Conservation (phyloP, 2,113 vertebrate species). For the Progne subis region DNA sequence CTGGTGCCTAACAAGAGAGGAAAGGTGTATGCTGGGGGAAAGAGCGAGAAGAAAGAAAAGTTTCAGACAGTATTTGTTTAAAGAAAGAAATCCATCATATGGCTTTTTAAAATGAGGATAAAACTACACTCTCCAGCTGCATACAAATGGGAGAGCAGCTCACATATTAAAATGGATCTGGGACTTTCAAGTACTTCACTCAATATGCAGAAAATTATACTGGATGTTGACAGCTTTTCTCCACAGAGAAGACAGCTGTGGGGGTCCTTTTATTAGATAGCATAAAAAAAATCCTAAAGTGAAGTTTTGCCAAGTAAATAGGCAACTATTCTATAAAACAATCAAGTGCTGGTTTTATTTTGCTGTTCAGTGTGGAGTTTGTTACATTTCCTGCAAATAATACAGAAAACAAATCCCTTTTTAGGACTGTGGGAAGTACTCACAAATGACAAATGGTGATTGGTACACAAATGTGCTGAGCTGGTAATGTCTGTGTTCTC, state of each 20-base stretch:
- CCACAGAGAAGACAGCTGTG: conserved; percentile 28
- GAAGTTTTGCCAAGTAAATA: conserved; percentile 47
- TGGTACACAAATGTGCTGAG: conserved; percentile 65
- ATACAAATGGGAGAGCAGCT: conserved; percentile 45
- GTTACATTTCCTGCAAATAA: conserved; percentile 41
- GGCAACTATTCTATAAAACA: conserved; percentile 39
- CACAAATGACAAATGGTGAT: conserved; percentile 68
- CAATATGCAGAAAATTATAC: conserved; percentile 47
- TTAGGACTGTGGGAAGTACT: conserved; percentile 59
- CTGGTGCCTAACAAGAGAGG: neutral
- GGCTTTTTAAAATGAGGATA: conserved; percentile 25
- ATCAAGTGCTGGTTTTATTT: conserved; percentile 45
- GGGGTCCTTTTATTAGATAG: conserved; percentile 57
- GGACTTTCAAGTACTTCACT: conserved; percentile 53
- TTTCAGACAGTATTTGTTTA: conserved; percentile 17
- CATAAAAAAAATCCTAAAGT: conserved; percentile 17
- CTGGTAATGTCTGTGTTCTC: conserved; percentile 60
- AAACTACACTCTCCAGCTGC: conserved; percentile 42
- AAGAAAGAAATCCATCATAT: conserved; percentile 45
- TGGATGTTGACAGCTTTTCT: conserved; percentile 58
- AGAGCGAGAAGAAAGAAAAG: neutral
- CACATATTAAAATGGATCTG: conserved; percentile 59
- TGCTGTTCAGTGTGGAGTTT: conserved; percentile 13
- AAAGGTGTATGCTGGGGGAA: neutral
- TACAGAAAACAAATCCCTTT: conserved; percentile 56